Evolutionary conservation across 2,797 vertebrate genomes (phyloP).

Genomic region (Thaleichthys pacificus): DNA sequence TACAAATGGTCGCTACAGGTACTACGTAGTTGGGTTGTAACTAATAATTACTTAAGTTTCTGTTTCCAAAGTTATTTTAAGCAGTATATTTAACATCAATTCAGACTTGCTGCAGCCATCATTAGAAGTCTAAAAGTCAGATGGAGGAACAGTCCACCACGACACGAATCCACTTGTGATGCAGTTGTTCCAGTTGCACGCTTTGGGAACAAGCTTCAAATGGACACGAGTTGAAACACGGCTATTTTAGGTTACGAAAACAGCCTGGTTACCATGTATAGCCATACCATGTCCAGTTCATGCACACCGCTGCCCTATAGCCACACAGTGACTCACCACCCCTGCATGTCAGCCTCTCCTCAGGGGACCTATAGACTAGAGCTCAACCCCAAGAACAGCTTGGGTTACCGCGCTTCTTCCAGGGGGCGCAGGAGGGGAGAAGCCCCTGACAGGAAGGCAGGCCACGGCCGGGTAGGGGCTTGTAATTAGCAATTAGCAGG

Average conservation of each 20-base stretch:
- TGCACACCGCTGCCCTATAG: slow-evolving; percentile 63
- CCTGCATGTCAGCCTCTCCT: slow-evolving; percentile 67
- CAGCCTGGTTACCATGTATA: slow-evolving; percentile 60
- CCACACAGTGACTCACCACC: slow-evolving; percentile 69
- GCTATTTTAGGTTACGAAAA: slow-evolving; percentile 67
- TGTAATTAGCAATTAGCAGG: slow-evolving; percentile 85
- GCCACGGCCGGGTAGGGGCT: slow-evolving; percentile 77
- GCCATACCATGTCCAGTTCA: slow-evolving; percentile 65
- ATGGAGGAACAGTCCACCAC: too few relatives aligned
- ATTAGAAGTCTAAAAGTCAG: too few relatives aligned
- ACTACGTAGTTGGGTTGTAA: too few relatives aligned
- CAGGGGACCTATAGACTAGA: slow-evolving; percentile 65
- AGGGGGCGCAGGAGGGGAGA: slow-evolving; percentile 66
- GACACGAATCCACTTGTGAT: too few relatives aligned
- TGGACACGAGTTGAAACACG: slow-evolving; percentile 48
- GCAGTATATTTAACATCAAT: too few relatives aligned
- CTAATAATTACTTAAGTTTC: too few relatives aligned
- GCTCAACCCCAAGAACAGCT: slow-evolving; percentile 61
- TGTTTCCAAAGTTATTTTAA: too few relatives aligned
- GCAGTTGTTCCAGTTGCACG: neutral
- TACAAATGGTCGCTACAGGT: too few relatives aligned
- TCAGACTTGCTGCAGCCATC: too few relatives aligned
- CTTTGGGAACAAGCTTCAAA: slow-evolving; percentile 33
- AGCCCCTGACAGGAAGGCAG: slow-evolving; percentile 79
- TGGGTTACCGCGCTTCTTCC: slow-evolving; percentile 71